Conservation (phyloP, 2,888 invertebrate species). For the Diabrotica balteata region DNA sequence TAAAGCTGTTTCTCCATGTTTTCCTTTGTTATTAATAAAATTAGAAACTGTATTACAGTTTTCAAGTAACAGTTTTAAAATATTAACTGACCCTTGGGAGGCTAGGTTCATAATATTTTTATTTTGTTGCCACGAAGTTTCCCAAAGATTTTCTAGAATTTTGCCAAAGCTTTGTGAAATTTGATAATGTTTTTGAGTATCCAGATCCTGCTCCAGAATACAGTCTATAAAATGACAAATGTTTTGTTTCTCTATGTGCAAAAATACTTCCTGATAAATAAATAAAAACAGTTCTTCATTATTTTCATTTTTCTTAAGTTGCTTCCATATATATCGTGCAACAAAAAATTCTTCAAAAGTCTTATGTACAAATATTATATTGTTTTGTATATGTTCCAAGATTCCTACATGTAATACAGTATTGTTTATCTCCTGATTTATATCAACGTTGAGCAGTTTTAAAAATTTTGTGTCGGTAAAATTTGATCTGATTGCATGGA, state of each 20-base stretch:
- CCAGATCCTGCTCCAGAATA: neutral
- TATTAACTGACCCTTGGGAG: slow-evolving; percentile 11
- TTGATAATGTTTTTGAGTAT: neutral
- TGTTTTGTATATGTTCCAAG: neutral
- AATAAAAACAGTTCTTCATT: neutral
- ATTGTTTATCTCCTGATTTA: neutral
- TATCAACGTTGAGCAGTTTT: neutral
- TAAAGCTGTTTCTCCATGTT: slow-evolving; percentile 4
- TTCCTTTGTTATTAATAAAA: slow-evolving; percentile 1
- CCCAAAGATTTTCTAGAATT: no score
- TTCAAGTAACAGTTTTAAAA: slow-evolving; percentile 5
- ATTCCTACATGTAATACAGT: slow-evolving; percentile 4
- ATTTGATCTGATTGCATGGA: slow-evolving; percentile 6
- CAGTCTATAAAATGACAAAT: slow-evolving; percentile 16
- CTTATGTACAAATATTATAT: slow-evolving; percentile 8
- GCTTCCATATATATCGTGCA: slow-evolving; percentile 4
- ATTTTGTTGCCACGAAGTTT: neutral
- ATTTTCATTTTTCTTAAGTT: neutral
- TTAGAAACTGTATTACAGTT: neutral
- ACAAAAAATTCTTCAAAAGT: slow-evolving; percentile 14
- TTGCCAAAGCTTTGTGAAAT: neutral
- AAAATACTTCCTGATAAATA: slow-evolving; percentile 5
- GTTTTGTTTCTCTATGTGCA: slow-evolving; percentile 7
- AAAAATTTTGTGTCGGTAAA: neutral
- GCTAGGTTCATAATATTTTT: slow-evolving; percentile 9